phyloP scores from a whole-genome alignment of 92 coral and sea anemone genomes.

The Zoanthus sansibaricus region DNA sequence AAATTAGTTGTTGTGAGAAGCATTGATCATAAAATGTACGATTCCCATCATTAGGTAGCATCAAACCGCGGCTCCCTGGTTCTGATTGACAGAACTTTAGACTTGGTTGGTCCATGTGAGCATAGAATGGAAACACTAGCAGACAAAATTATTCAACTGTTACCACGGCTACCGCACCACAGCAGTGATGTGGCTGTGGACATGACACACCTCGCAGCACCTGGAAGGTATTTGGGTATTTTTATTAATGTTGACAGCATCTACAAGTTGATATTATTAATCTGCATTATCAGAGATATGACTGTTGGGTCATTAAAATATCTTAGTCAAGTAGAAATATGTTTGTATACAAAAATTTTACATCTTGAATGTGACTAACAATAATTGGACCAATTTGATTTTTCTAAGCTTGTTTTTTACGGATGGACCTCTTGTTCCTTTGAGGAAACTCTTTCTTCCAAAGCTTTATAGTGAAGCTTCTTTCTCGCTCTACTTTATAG shows the following conservation, averaged over 20 bases:
- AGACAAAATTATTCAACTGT: conserved; percentile 80
- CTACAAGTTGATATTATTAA: too few relatives aligned
- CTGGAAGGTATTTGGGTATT: conserved; percentile 71
- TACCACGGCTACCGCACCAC: conserved; percentile 91
- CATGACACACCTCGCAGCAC: conserved; percentile 80
- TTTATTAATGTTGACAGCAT: not conserved
- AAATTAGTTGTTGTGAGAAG: too few relatives aligned
- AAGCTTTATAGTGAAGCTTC: conserved; percentile 85
- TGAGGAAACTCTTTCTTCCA: conserved; percentile 88
- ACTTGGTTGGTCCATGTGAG: conserved; percentile 84
- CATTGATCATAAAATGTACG: too few relatives aligned
- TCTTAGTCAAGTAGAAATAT: too few relatives aligned
- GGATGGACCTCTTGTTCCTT: conserved; percentile 83
- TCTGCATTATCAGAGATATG: too few relatives aligned
- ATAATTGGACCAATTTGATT: too few relatives aligned
- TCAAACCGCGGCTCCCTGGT: conserved; percentile 84
- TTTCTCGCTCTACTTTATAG: conserved; percentile 95
- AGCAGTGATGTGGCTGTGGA: conserved; percentile 86
- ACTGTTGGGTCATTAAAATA: too few relatives aligned
- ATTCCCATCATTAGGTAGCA: conserved; percentile 59
- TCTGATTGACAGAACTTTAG: conserved; percentile 94
- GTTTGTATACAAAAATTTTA: too few relatives aligned
- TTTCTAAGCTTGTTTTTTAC: too few relatives aligned
- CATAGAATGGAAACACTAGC: conserved; percentile 85
- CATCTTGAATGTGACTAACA: too few relatives aligned